phyloP scores from a whole-genome alignment of 2,797 vertebrate genomes.

The Chelon auratus region DNA sequence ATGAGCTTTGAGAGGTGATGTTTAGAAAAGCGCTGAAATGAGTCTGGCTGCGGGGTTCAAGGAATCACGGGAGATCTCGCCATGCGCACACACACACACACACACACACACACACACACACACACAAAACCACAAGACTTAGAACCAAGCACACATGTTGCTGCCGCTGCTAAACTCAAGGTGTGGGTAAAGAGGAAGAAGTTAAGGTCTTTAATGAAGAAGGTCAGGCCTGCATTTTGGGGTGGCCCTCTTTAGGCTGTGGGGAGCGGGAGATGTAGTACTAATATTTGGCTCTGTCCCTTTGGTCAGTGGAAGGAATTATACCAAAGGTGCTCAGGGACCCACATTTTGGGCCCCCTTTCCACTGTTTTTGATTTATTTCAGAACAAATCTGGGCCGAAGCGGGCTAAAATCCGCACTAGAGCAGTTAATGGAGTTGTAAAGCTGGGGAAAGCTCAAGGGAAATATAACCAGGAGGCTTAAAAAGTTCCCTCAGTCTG shows the following conservation, averaged over 20 bases:
- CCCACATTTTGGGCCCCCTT: conserved; percentile 67
- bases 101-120: conserved; percentile 20
- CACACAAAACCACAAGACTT: conserved; percentile 30
- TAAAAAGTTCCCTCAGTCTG: conserved; percentile 61
- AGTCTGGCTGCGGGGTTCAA: conserved; percentile 75
- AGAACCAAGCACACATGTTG: conserved; percentile 39
- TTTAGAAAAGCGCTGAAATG: conserved; percentile 86
- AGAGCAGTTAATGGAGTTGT: conserved; percentile 83
- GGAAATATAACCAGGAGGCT: conserved; percentile 78
- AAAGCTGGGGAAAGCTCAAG: conserved; percentile 75
- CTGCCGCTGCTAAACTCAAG: conserved; percentile 62
- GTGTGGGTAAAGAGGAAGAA: conserved; percentile 71
- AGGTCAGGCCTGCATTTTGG: conserved; percentile 72
- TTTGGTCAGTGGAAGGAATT: conserved; percentile 67
- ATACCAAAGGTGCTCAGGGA: conserved; percentile 71
- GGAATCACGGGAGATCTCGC: conserved; percentile 77
- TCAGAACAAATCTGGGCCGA: conserved; percentile 79
- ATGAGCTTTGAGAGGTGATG: conserved; percentile 84
- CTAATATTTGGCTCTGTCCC: conserved; percentile 70
- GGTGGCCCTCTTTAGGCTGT: conserved; percentile 58
- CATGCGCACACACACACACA: conserved; percentile 22
- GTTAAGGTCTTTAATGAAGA: conserved; percentile 67
- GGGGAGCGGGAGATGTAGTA: conserved; percentile 55
- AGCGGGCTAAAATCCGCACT: conserved; percentile 75
- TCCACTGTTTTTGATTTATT: conserved; percentile 81